These are phyloP conservation scores for Imbricaverruca yamaguchii DNA, from an alignment of 2,888 invertebrate species.

Conservation along the genomic window DNA sequence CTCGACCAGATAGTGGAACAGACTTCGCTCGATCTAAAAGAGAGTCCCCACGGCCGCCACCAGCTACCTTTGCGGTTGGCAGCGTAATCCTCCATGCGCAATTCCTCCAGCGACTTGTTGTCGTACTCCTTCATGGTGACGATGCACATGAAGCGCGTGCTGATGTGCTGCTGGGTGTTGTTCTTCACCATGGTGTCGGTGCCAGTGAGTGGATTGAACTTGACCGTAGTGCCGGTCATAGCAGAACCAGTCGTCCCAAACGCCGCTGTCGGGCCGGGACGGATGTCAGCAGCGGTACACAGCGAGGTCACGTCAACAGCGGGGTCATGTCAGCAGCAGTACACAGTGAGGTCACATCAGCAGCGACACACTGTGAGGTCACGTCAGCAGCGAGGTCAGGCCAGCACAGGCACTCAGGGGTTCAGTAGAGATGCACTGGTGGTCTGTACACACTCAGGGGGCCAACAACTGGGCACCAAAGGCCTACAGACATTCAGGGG, in stretches of 20 bases:
- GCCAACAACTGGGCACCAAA: no score
- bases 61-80: conserved; percentile 73
- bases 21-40: no score
- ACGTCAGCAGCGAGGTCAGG: background rate
- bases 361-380: conserved; percentile 31
- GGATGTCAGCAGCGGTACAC: conserved; percentile 19
- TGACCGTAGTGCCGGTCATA: conserved; percentile 63
- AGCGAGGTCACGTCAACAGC: background rate
- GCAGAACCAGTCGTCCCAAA: conserved; percentile 38
- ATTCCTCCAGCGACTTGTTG: conserved; percentile 84
- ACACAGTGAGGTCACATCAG: background rate
- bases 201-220: conserved; percentile 55
- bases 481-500: no score
- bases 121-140: conserved; percentile 65
- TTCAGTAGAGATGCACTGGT: no score
- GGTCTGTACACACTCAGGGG: no score
- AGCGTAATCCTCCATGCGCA: conserved; percentile 85
- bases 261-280: conserved; percentile 28
- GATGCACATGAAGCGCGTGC: conserved; percentile 70
- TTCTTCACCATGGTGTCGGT: conserved; percentile 87
- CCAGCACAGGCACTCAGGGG: background rate
- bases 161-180: conserved; percentile 73
- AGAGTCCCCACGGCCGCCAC: background rate
- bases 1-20: no score
- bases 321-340: conserved; percentile 13